Percentiles rank a stretch among this genome's conserved stretches.
phyloP scores from a whole-genome alignment of 2,888 invertebrate genomes.

The Vesta saturnalis region DNA sequence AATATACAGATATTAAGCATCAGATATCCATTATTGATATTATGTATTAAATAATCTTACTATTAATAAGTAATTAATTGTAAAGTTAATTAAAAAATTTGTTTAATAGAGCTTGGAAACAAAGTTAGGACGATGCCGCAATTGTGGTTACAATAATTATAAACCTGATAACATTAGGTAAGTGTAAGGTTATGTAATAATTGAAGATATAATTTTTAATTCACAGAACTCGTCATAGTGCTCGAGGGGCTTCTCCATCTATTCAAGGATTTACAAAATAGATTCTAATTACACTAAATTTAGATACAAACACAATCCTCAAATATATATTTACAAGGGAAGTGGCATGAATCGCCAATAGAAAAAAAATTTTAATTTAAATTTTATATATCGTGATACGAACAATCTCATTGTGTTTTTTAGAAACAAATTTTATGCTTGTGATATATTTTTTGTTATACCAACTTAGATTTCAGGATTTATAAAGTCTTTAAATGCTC shows the following conservation, averaged over 20 bases:
- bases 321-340: neutral
- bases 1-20: too few species aligned
- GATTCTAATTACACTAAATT: conserved; percentile 8
- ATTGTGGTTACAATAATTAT: conserved; percentile 39
- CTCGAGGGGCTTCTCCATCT: conserved; percentile 46
- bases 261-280: conserved; percentile 46
- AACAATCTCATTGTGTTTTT: neutral
- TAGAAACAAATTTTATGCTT: neutral
- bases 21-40: too few species aligned
- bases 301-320: neutral
- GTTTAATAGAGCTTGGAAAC: conserved; percentile 49
- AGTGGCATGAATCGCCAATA: neutral
- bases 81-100: too few species aligned
- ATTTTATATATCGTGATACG: neutral
- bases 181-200: neutral
- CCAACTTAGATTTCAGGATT: neutral
- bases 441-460: conserved; percentile 12
- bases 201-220: conserved; percentile 15
- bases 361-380: neutral
- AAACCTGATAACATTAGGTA: conserved; percentile 33
- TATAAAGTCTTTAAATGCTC: conserved; percentile 8
- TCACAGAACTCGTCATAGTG: conserved; percentile 44
- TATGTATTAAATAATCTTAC: too few species aligned
- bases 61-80: too few species aligned
- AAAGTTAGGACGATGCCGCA: conserved; percentile 47